A percentile compares a stretch with the other conserved stretches of the same genome.
Evolutionary conservation across 2,888 invertebrate genomes (phyloP).

Genomic region (Acleris holmiana): DNA sequence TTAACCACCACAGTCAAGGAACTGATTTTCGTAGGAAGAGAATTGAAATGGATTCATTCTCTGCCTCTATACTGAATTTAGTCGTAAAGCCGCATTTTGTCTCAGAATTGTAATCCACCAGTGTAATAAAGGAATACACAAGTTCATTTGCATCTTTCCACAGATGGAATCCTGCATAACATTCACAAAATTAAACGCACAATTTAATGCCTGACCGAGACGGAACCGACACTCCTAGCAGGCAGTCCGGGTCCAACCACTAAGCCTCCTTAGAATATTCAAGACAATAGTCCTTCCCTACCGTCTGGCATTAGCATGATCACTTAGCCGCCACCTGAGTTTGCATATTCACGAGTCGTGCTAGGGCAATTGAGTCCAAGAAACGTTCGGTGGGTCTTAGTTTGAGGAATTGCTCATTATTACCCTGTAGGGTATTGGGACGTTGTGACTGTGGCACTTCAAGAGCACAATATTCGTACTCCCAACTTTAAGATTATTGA

Average conservation of each 20-base stretch:
- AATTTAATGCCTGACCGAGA: slow-evolving; percentile 10
- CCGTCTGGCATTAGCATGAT: slow-evolving; percentile 32
- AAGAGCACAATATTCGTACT: too few species aligned
- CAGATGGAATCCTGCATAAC: not conserved
- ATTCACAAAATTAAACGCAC: not conserved
- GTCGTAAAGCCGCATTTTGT: too few species aligned
- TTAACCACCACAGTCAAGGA: too few species aligned
- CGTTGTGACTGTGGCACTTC: not conserved
- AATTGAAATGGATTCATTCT: too few species aligned
- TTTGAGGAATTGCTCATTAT: slow-evolving; percentile 3
- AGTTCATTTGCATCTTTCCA: not conserved
- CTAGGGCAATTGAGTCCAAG: slow-evolving; percentile 28
- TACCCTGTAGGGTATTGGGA: not conserved
- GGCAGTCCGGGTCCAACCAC: slow-evolving; percentile 22
- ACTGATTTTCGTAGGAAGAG: too few species aligned
- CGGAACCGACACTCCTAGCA: slow-evolving; percentile 22
- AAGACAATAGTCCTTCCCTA: slow-evolving; percentile 14
- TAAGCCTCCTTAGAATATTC: slow-evolving; percentile 34
- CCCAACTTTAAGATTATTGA: too few species aligned
- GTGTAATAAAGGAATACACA: not conserved
- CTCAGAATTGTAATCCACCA: too few species aligned
- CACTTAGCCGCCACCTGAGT: slow-evolving; percentile 32
- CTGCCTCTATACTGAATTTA: too few species aligned
- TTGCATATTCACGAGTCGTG: slow-evolving; percentile 35
- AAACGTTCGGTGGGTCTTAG: slow-evolving; percentile 12